Evolutionary conservation across 2,888 invertebrate genomes (phyloP), one percentile per base, ranked within the genome.

Genomic region (Torymus tubicola): DNA sequence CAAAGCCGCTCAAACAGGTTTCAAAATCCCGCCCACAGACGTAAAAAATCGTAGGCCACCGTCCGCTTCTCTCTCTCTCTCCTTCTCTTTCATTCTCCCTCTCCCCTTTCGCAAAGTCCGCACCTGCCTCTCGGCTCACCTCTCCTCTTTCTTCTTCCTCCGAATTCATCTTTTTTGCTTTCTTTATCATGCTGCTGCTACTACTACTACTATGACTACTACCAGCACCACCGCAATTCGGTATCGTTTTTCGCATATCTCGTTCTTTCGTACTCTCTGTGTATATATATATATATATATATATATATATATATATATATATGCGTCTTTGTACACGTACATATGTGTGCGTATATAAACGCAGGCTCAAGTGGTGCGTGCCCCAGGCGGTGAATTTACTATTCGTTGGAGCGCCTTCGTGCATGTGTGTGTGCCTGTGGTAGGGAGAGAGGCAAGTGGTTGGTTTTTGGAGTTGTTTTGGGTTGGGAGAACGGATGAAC

Each of bases 11-110:
- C 88, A 89, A 90, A 90, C 90, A 89, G 90, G 90, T 90, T 90
- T 90, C 89, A 89, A 89, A 90, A 90, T 90, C 90, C 90, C 89
- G 89, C 89, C 89, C 87, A 87, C 88, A 86, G 88, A 89, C 21
- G n/a, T 16, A 63, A 72, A 90, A 90, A 89, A 89, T 89, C 84
- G 80, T 83, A 85, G 84, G 83, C 84, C 87, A 82, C 84, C 86
- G 21, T 60, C 42, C 77, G 42, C 58, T 24, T 61, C 65, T 68
- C 80, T 31, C 16, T n/a, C n/a, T 42, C 21, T 71, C 42, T 68
- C 68, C 42, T 14, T 57, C 31, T 57, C 70, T 58, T 24, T 70
- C 55, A 53, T 42, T 24, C 57, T 61, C 24, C 65, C 52, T 61
- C 53, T 63, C 53, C 60, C 68, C 67, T 64, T 24, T 58, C 13